A percentile compares a stretch with the other conserved stretches of the same genome.
These are phyloP conservation scores for Apostichopus californicus DNA, from an alignment of 35 echinoderm and acorn worm species.

Conservation along the genomic window DNA sequence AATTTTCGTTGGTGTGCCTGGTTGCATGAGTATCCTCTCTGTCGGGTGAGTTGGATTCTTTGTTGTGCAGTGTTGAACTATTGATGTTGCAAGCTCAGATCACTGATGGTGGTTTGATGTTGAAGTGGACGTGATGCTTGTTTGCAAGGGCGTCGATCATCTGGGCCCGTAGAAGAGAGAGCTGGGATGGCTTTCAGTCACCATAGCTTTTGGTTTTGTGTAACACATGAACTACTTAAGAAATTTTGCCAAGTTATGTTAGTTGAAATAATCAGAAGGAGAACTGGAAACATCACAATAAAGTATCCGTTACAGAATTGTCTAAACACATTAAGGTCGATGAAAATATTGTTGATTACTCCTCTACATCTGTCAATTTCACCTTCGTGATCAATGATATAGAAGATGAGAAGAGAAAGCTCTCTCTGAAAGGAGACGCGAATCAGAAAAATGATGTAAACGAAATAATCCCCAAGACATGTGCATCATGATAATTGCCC, in stretches of 20 bases:
- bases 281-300: neutral
- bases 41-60: too few relatives aligned
- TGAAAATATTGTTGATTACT: neutral
- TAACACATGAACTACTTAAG: neutral
- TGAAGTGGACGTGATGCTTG: too few relatives aligned
- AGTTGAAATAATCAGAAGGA: neutral
- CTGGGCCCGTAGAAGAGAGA: too few relatives aligned
- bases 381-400: slow-evolving; percentile 9
- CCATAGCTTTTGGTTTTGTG: neutral
- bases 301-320: neutral
- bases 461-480: neutral
- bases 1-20: too few relatives aligned
- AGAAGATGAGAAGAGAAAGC: slow-evolving; percentile 22
- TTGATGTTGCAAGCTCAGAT: too few relatives aligned
- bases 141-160: too few relatives aligned
- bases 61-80: too few relatives aligned
- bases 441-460: slow-evolving; percentile 8
- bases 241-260: neutral
- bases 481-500: neutral
- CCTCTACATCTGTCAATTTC: slow-evolving; percentile 12
- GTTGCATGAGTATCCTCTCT: too few relatives aligned
- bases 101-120: too few relatives aligned
- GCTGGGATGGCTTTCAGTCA: neutral
- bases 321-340: slow-evolving; percentile 3
- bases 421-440: slow-evolving; percentile 11